These are phyloP conservation scores for Meteorus sp. DNA, from an alignment of 1,140 invertebrate genomes.

Conservation along the genomic window DNA sequence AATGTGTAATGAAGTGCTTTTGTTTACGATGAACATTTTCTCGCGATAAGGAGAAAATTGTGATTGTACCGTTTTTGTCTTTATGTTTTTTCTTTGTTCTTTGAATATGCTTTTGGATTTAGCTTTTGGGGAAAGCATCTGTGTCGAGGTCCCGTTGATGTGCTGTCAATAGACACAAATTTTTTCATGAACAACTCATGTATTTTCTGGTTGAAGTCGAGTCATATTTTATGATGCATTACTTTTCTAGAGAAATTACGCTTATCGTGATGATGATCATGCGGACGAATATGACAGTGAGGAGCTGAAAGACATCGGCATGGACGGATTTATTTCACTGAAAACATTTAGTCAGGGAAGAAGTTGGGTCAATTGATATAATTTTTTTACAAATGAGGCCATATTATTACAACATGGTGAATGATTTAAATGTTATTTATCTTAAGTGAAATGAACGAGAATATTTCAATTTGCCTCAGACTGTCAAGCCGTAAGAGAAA, in stretches of 20 bases:
- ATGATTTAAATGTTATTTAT: neutral
- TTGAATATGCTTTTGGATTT: too few species aligned
- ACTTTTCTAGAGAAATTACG: constrained; percentile 51
- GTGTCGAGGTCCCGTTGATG: too few species aligned
- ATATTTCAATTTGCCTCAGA: neutral
- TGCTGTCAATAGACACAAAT: too few species aligned
- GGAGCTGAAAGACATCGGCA: constrained; percentile 50
- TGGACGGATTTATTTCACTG: constrained; percentile 55
- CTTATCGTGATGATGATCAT: constrained; percentile 34
- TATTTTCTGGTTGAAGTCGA: neutral
- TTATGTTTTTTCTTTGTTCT: too few species aligned
- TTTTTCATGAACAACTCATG: neutral
- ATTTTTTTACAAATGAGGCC: too few species aligned
- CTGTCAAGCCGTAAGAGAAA: too few species aligned
- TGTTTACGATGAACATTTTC: neutral
- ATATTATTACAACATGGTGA: too few species aligned
- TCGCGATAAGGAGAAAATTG: too few species aligned
- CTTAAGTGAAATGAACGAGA: neutral
- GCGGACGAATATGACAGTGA: constrained; percentile 40
- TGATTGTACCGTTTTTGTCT: too few species aligned
- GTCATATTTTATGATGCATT: neutral
- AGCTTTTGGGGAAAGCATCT: too few species aligned
- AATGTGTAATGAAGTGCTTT: constrained; percentile 38
- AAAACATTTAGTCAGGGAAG: constrained; percentile 46
- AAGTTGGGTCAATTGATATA: constrained; percentile 14